Base-by-base conservation (phyloP, 2,888 invertebrate species). In the Ophion obscuratus region DNA sequence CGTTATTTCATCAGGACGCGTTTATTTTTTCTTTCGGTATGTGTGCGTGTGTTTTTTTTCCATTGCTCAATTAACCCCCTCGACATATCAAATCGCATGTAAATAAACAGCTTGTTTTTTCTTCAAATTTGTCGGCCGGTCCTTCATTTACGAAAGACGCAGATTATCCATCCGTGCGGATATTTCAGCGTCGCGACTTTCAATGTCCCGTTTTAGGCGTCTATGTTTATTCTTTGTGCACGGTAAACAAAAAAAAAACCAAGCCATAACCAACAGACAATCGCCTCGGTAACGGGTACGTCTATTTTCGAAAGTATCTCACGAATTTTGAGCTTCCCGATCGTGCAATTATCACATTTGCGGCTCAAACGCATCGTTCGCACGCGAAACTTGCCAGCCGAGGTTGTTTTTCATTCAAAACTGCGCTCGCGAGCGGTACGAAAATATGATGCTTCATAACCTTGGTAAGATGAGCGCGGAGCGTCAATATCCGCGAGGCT, bases 1-100 rank as follows among this genome's bases (percentile, higher is more conserved):
- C 81, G 83, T 86, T 81, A 85, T 85, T 85, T 79, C 82, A 78
- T 79, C 79, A 76, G 74, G 77, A 79, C 85, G 75, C 77, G 57
- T 73, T 79, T 73, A 77, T 76, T 76, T 57, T 40, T 61, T 61
- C 44, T 62, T 47, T 44, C 64, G 64, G 82, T 66, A 71, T 79
- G 57, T 66, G 31, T 59, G 24, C 11, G 53, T 53, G 36, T 68
- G 36, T 66, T n/a, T 47, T 40, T 84, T 76, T 83, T 83, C 75
- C 59, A 76, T 75, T 36, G 70, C 47, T 80, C 79, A 59, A 62
- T 53, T 27, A 61, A 64, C 59, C 47, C 40, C 10, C 36, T 70
- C 62, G 11, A 36, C 66, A 71, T 73, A 70, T 77, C 67, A 74
- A 73, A 47, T 71, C 27, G 61, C 79, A 83, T 81, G 83, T 86